phyloP scores from a whole-genome alignment of 2,113 vertebrate genomes.

The Oceanodroma tethys region DNA sequence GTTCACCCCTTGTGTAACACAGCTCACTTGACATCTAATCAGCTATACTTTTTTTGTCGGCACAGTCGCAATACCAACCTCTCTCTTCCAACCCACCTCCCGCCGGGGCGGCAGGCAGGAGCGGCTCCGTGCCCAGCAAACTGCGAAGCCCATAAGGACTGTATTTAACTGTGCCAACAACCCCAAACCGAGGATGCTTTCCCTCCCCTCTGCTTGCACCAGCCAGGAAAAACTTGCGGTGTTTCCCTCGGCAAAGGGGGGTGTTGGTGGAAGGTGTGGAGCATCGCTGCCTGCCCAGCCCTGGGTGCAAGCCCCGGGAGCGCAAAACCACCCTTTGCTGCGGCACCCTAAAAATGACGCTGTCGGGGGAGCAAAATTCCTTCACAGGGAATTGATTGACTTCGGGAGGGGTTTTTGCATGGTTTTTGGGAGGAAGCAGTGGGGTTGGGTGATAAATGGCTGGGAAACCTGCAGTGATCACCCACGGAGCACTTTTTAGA shows the following conservation, averaged over 20 bases:
- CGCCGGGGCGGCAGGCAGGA: background rate
- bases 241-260: background rate
- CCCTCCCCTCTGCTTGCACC: background rate
- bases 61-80: background rate
- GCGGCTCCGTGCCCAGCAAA: background rate
- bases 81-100: background rate
- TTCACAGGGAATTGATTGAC: background rate
- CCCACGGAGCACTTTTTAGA: background rate
- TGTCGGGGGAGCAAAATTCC: background rate
- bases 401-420: background rate
- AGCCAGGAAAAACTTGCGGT: background rate
- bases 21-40: background rate
- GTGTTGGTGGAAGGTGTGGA: background rate
- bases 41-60: background rate
- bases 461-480: background rate
- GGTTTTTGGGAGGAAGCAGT: background rate
- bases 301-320: background rate
- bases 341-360: background rate
- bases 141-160: background rate
- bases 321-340: background rate
- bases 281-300: background rate
- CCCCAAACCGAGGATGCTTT: background rate
- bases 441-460: background rate
- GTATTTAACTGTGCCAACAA: rapidly evolving
- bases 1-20: slow-evolving; percentile 34